phyloP scores from a whole-genome alignment of 2,113 vertebrate species.

The Rhineura floridana region DNA sequence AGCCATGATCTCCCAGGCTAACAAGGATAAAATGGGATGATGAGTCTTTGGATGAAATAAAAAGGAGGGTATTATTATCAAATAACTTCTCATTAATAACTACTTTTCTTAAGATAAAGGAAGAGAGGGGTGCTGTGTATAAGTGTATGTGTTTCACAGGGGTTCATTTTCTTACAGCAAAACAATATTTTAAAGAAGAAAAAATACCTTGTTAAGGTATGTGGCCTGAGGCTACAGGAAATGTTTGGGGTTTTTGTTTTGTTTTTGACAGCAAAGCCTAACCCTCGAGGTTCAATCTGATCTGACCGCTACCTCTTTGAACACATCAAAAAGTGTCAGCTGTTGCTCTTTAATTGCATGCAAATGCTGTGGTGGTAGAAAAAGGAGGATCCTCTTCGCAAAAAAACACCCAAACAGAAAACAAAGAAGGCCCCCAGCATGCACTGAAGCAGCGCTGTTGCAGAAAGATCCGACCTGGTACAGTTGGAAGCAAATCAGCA shows the following conservation, averaged over 20 bases:
- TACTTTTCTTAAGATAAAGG: too few relatives aligned
- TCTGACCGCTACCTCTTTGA: not conserved
- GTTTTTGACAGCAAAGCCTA: not conserved
- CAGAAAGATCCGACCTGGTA: not conserved
- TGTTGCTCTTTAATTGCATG: not conserved
- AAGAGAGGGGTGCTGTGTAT: too few relatives aligned
- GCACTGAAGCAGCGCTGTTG: not conserved
- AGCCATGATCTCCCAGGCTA: not conserved
- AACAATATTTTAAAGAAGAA: not conserved
- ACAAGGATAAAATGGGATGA: not conserved
- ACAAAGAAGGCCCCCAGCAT: not conserved
- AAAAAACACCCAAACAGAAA: constrained; percentile 9
- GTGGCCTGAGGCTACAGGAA: not conserved
- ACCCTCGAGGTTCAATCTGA: not conserved
- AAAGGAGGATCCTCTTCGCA: not conserved
- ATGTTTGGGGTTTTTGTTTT: too few relatives aligned
- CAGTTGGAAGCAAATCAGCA: not conserved
- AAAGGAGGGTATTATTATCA: not conserved
- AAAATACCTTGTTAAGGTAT: not conserved
- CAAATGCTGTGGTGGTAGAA: not conserved
- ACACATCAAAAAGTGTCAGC: not conserved
- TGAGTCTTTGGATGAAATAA: not conserved
- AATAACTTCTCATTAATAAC: too few relatives aligned
- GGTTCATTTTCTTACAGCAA: not conserved
- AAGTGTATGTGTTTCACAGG: too few relatives aligned